phyloP scores from a whole-genome alignment of 2,797 vertebrate species.

The Characodon lateralis region DNA sequence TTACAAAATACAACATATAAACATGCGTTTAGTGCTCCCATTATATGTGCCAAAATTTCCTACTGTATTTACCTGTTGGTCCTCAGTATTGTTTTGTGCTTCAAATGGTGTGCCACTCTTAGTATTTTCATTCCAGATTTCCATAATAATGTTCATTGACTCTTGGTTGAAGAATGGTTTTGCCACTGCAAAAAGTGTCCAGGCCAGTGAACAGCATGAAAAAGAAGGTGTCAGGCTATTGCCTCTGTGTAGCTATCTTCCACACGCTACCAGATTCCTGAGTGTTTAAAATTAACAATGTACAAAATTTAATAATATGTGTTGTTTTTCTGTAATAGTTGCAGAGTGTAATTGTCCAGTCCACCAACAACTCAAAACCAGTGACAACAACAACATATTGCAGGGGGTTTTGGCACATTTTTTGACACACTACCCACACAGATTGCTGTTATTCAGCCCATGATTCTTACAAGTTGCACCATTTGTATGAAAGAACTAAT shows the following conservation, averaged over 20 bases:
- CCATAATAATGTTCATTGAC: no score
- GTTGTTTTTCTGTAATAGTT: background rate
- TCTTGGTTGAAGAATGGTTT: no score
- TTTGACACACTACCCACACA: background rate
- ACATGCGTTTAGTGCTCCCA: no score
- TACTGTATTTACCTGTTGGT: no score
- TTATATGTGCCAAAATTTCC: no score
- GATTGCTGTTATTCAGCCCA: background rate
- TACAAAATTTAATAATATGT: background rate
- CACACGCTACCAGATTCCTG: background rate
- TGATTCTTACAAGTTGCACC: background rate
- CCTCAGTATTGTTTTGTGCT: no score
- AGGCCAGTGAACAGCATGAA: no score
- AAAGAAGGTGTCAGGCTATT: no score
- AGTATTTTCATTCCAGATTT: no score
- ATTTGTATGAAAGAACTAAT: background rate
- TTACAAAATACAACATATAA: no score
- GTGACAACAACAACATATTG: background rate
- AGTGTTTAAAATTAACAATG: background rate
- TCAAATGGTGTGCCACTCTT: no score
- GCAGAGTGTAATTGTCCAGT: background rate
- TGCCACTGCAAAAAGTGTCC: no score
- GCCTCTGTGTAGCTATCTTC: background rate
- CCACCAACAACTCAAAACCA: background rate
- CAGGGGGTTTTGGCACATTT: background rate